Percentiles rank a stretch among this genome's conserved stretches.
Conservation (phyloP, 1,140 invertebrate genomes). For the Lordiphosa stackelbergi region DNA sequence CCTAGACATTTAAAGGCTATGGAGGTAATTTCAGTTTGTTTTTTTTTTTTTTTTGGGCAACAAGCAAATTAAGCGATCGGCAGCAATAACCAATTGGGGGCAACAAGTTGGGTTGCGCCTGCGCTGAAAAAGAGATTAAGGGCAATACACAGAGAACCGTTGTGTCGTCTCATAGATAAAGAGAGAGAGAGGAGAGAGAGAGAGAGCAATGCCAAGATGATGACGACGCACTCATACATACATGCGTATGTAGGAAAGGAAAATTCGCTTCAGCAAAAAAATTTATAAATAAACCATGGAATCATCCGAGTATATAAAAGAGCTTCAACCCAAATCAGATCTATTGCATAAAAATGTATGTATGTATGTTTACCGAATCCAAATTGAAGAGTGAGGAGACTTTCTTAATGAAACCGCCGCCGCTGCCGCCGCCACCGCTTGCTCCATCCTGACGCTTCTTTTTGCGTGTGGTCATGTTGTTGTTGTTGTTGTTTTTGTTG, state of each 20-base stretch:
- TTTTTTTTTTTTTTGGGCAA: too few species aligned
- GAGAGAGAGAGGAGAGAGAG: not conserved
- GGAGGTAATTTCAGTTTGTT: too few species aligned
- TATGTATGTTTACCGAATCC: constrained; percentile 82
- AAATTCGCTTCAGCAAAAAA: constrained; percentile 25
- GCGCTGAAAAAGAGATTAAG: constrained; percentile 32
- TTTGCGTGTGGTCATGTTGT: constrained; percentile 85
- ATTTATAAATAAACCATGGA: constrained; percentile 76
- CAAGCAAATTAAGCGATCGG: too few species aligned
- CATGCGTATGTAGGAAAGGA: not conserved
- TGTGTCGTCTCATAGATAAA: too few species aligned
- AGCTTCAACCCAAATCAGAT: constrained; percentile 19
- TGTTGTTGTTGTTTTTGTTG: constrained; percentile 19
- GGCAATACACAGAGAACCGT: constrained; percentile 11
- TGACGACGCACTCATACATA: constrained; percentile 34
- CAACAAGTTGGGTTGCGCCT: constrained; percentile 39
- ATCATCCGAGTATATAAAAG: constrained; percentile 53
- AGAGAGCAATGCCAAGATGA: constrained; percentile 28
- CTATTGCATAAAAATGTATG: constrained; percentile 60
- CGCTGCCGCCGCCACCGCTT: constrained; percentile 37
- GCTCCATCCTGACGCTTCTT: constrained; percentile 86
- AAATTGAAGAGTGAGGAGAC: constrained; percentile 91
- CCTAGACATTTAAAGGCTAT: too few species aligned
- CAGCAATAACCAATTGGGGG: constrained; percentile 10
- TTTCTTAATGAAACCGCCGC: constrained; percentile 87